Evolutionary conservation across 2,888 invertebrate genomes (phyloP).

Genomic region (Pollenia griseotomentosa): DNA sequence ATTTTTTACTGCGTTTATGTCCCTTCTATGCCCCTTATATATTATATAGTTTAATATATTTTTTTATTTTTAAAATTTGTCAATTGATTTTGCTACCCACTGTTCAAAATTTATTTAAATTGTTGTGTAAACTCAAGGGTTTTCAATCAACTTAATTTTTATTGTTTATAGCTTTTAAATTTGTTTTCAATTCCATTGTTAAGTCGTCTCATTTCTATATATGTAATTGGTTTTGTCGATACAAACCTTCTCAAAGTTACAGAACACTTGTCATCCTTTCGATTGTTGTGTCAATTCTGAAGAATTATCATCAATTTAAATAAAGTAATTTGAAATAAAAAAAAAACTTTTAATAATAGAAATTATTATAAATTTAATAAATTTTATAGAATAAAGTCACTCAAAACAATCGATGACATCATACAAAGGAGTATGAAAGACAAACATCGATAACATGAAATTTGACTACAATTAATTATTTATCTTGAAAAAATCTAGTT

Average conservation of each 20-base stretch:
- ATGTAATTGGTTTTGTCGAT: constrained; percentile 43
- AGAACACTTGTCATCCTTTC: neutral
- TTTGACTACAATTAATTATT: no score
- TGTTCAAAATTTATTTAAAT: neutral
- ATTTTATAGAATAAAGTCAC: no score
- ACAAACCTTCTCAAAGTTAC: constrained; percentile 9
- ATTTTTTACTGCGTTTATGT: no score
- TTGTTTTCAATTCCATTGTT: constrained; percentile 50
- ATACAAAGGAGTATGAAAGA: no score
- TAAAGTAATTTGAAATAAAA: neutral
- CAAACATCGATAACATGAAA: no score
- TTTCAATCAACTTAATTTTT: constrained; percentile 44
- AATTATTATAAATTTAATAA: no score
- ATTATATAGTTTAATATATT: no score
- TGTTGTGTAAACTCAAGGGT: constrained; percentile 32
- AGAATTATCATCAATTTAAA: neutral
- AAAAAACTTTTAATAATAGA: neutral
- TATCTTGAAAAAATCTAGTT: no score
- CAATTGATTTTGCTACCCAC: constrained; percentile 1
- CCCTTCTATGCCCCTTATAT: no score
- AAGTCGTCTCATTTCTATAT: constrained; percentile 32
- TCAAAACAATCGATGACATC: no score
- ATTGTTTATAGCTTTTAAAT: neutral
- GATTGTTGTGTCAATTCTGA: constrained; percentile 17
- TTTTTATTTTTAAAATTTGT: no score